Evolutionary conservation across 1,140 invertebrate genomes (phyloP).

Genomic region (Armadillidium nasatum): DNA sequence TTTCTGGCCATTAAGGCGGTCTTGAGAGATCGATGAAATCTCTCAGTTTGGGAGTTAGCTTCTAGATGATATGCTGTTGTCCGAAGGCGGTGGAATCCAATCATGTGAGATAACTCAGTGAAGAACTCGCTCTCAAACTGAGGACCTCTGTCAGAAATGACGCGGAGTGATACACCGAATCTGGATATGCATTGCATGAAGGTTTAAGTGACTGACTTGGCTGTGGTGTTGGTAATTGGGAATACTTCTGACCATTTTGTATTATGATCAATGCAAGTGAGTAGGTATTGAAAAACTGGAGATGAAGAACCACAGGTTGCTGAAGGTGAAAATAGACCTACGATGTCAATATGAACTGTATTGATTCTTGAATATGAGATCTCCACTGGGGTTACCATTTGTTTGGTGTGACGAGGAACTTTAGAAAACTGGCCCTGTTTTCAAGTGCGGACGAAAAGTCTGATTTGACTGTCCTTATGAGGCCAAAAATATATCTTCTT

Average conservation of each 20-base stretch:
- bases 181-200: constrained; percentile 32
- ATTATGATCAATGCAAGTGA: constrained; percentile 9
- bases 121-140: constrained; percentile 26
- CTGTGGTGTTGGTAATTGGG: constrained; percentile 23
- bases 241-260: constrained; percentile 25
- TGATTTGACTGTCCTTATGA: neutral
- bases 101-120: constrained; percentile 10
- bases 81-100: constrained; percentile 20
- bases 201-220: constrained; percentile 17
- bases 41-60: too few relatives aligned
- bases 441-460: neutral
- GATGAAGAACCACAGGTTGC: neutral
- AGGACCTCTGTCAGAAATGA: constrained; percentile 20
- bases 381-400: neutral
- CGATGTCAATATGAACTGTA: neutral
- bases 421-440: neutral
- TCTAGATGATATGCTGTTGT: neutral
- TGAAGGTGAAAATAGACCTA: neutral
- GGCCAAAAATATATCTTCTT: constrained; percentile 16
- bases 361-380: neutral
- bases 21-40: too few relatives aligned
- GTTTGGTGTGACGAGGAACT: neutral
- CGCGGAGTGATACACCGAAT: constrained; percentile 24
- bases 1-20: too few relatives aligned
- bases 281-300: neutral